Percentiles rank a stretch among this genome's conserved stretches.
Conservation (phyloP, 2,888 invertebrate species). For the Agrilus cyanescens region DNA sequence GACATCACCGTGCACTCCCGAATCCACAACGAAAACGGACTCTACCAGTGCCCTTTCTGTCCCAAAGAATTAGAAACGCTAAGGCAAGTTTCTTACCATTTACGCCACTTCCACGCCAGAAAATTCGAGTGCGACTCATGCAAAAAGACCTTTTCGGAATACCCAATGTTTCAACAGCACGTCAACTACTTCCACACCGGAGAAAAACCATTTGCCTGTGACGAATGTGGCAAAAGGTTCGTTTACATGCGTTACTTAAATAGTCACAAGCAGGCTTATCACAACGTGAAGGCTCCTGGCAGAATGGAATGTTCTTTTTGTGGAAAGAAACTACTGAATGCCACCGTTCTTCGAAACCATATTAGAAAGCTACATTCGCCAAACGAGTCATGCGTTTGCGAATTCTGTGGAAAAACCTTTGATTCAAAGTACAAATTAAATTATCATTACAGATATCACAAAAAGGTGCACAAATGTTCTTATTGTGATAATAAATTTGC, state of each 20-base stretch:
- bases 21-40: too few relatives aligned
- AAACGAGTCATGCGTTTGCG: conserved; percentile 32
- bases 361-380: conserved; percentile 15
- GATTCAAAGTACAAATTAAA: conserved; percentile 29
- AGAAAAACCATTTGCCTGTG: conserved; percentile 37
- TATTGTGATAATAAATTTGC: too few relatives aligned
- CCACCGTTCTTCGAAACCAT: conserved; percentile 22
- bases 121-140: conserved; percentile 46
- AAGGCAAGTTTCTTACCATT: too few relatives aligned
- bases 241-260: neutral
- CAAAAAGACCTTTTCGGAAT: conserved; percentile 36
- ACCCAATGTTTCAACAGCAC: neutral
- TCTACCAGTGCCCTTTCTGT: too few relatives aligned
- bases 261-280: neutral
- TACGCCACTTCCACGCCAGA: too few relatives aligned
- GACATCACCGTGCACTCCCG: too few relatives aligned
- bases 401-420: conserved; percentile 21
- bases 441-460: conserved; percentile 32
- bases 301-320: neutral
- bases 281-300: neutral
- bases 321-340: neutral
- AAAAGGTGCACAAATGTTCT: conserved; percentile 36
- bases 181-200: conserved; percentile 29
- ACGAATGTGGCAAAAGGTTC: conserved; percentile 6
- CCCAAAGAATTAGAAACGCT: too few relatives aligned